These are phyloP conservation scores for Pampus argenteus DNA, from an alignment of 2,797 vertebrate genomes.

Conservation along the genomic window DNA sequence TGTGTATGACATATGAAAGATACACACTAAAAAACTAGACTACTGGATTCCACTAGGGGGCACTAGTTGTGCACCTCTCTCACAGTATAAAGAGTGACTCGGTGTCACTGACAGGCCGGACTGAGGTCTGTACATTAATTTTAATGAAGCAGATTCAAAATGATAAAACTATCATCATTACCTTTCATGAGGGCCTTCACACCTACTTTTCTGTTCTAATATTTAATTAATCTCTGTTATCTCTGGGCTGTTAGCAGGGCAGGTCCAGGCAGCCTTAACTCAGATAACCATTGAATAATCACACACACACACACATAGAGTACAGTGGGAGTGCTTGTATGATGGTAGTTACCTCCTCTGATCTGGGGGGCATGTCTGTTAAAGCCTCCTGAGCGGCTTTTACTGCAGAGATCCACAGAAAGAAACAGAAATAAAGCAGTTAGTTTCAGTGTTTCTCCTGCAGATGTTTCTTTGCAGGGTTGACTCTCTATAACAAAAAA, in stretches of 20 bases:
- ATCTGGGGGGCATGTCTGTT: conserved; percentile 95
- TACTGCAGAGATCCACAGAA: conserved; percentile 74
- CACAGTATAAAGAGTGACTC: neutral
- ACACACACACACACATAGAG: conserved; percentile 2
- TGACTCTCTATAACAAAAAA: neutral
- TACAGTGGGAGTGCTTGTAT: neutral
- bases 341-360: conserved; percentile 87
- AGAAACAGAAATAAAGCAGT: conserved; percentile 3
- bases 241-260: conserved; percentile 23
- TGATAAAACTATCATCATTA: conserved; percentile 24
- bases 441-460: neutral
- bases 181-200: conserved; percentile 52
- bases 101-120: neutral
- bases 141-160: conserved; percentile 34
- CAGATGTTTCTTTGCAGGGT: neutral
- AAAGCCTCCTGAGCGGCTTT: conserved; percentile 90
- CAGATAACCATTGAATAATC: conserved; percentile 27
- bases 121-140: conserved; percentile 28
- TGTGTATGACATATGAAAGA: neutral
- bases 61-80: conserved; percentile 19
- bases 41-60: conserved; percentile 43
- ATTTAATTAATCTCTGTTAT: conserved; percentile 37
- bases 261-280: conserved; percentile 30
- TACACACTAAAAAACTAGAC: neutral
- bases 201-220: conserved; percentile 27